Percentiles rank a stretch among this genome's conserved stretches.
Evolutionary conservation across 2,113 vertebrate genomes (phyloP).

Genomic region (Thamnaconus septentrionalis): DNA sequence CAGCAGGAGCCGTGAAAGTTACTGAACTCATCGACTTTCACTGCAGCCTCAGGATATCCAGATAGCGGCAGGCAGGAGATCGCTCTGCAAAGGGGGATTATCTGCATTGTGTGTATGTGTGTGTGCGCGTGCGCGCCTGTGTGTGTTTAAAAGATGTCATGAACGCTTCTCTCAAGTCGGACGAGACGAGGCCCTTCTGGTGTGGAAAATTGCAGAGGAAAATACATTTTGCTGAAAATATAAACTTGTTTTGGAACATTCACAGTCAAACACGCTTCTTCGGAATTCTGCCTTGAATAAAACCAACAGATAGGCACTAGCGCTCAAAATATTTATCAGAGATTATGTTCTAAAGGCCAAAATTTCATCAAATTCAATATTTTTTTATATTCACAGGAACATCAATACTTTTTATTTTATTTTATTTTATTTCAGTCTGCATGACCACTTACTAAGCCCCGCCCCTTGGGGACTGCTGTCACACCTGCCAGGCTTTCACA

Average conservation of each 20-base stretch:
- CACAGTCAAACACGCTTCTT: too few relatives aligned
- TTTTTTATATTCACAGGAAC: too few relatives aligned
- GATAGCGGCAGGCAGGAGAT: slow-evolving; percentile 10
- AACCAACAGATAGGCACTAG: too few relatives aligned
- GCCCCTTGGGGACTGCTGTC: too few relatives aligned
- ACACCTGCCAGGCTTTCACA: too few relatives aligned
- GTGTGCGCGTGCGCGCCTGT: neutral
- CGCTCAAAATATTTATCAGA: too few relatives aligned
- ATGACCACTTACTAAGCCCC: too few relatives aligned
- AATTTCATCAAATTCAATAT: too few relatives aligned
- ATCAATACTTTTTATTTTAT: too few relatives aligned
- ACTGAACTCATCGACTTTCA: neutral
- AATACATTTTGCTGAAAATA: neutral
- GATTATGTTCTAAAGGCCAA: too few relatives aligned
- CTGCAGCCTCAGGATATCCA: slow-evolving; percentile 6
- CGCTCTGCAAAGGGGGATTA: slow-evolving; percentile 3
- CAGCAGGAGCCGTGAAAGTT: neutral
- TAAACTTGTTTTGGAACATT: neutral
- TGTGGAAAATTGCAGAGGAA: neutral
- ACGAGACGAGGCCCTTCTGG: neutral
- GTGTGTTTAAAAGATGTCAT: slow-evolving; percentile 1
- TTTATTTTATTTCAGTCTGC: too few relatives aligned
- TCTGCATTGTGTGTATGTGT: slow-evolving; percentile 8
- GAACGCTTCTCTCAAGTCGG: neutral
- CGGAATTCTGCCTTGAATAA: too few relatives aligned